A percentile compares a stretch with the other conserved stretches of the same genome.
Conservation (phyloP, 2,888 invertebrate genomes). For the Parnassius apollo region DNA sequence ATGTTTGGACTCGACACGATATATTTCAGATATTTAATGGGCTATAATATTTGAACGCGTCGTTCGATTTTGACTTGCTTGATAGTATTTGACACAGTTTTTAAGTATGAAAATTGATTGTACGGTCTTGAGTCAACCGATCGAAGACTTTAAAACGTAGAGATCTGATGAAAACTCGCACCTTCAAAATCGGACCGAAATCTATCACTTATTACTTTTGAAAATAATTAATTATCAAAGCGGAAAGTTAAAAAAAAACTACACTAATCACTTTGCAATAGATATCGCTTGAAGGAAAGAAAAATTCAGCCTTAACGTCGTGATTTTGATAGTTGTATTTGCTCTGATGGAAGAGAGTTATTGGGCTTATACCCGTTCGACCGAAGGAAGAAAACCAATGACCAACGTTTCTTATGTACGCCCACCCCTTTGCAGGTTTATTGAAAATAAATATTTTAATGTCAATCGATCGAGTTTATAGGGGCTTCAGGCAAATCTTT, state of each 20-base stretch:
- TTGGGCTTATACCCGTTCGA: conserved; percentile 45
- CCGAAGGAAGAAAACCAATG: conserved; percentile 48
- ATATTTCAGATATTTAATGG: too few species aligned
- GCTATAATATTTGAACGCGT: too few species aligned
- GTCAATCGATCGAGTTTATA: conserved; percentile 53
- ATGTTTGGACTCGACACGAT: too few species aligned
- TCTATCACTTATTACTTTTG: too few species aligned
- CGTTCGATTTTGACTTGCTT: too few species aligned
- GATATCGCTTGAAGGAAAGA: conserved; percentile 26
- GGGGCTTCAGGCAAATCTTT: conserved; percentile 65
- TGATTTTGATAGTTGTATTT: conserved; percentile 43
- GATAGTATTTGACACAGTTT: too few species aligned
- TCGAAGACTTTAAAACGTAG: too few species aligned
- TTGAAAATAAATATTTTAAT: conserved; percentile 66
- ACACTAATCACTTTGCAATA: conserved; percentile 27
- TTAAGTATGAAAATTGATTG: too few species aligned
- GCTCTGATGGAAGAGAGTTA: conserved; percentile 43
- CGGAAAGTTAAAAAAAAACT: conserved; percentile 24
- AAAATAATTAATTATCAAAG: too few species aligned
- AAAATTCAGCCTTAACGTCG: conserved; percentile 32
- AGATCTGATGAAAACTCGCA: too few species aligned
- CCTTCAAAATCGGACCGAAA: too few species aligned
- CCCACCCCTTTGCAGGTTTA: conserved; percentile 48
- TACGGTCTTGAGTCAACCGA: too few species aligned
- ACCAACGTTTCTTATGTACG: conserved; percentile 38